Conservation (phyloP, 2,797 vertebrate genomes). For the Gambelia wislizenii region DNA sequence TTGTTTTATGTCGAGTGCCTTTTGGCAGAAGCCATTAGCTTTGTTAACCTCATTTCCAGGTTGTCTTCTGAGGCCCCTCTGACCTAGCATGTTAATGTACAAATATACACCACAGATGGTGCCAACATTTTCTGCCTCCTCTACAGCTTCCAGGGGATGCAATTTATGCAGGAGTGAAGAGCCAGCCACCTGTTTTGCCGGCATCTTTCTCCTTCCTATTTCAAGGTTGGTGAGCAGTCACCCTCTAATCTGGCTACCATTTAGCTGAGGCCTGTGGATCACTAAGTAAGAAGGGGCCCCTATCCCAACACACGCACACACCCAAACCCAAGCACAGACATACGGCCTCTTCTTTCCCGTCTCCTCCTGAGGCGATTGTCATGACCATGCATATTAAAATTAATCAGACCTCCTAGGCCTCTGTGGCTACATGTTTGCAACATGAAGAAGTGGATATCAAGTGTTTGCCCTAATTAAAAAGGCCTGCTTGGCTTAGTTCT, state of each 20-base stretch:
- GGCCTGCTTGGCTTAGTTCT: constrained; percentile 79
- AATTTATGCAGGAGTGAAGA: constrained; percentile 74
- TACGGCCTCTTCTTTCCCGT: constrained; percentile 52
- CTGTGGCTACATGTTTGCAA: constrained; percentile 75
- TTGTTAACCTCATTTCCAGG: constrained; percentile 22
- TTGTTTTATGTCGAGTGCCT: not conserved
- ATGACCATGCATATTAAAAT: constrained; percentile 84
- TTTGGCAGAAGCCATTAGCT: constrained; percentile 40
- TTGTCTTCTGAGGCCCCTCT: constrained; percentile 48
- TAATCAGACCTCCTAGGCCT: constrained; percentile 81
- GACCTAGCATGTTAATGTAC: constrained; percentile 54
- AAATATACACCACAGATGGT: constrained; percentile 55
- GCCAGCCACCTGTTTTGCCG: constrained; percentile 80
- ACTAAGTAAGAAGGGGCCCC: constrained; percentile 55
- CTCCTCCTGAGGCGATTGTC: constrained; percentile 78
- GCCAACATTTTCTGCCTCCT: constrained; percentile 47
- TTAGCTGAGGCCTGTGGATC: constrained; percentile 67
- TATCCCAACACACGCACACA: not conserved
- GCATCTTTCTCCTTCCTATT: constrained; percentile 70
- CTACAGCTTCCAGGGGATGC: constrained; percentile 61
- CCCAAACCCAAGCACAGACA: not conserved
- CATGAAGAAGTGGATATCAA: constrained; percentile 79
- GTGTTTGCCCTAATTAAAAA: constrained; percentile 80
- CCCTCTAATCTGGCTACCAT: constrained; percentile 74
- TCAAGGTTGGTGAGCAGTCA: constrained; percentile 76